Base-by-base conservation (phyloP, 2,113 vertebrate genomes). In the Pogonocichla stellata region DNA sequence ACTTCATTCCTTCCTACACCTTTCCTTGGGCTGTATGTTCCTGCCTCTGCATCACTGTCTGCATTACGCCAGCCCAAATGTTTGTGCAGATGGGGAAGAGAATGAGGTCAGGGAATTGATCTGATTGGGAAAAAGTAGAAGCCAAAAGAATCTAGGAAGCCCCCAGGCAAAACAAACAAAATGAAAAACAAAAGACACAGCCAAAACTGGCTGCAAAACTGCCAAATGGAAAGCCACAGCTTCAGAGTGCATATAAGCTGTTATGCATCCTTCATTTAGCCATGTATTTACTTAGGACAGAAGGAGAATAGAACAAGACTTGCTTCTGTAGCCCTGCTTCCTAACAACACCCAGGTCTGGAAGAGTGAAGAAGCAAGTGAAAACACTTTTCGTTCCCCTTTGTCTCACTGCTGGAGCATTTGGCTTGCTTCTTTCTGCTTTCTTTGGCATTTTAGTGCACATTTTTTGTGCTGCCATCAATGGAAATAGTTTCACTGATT, bases 81-180 rank as follows among this genome's bases (percentile, higher is more conserved):
- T 92, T 93, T 91, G 88, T 93, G 83, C 92, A 95, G 91, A 94
- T 80, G 95, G 96, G 85, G 43, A 94, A 70, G 80, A 67, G 64
- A 86, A 92, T 80, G 80, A 95, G 91, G 86, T 95, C 86, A 94
- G 0, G 0, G 56, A 93, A 90, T 18, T 78, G 75, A 90, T 90
- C 71, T 70, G 38, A 86, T 31, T 83, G 75, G 79, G 70, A 69
- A 75, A 87, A 92, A 87, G 23, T 8, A 5, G 42, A 26, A 96
- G 92, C 94, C 95, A 97, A 84, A 85, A 94, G 88, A 96, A 88
- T 28, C 50, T 67, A 83, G 47, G 94, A 93, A 94, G 80, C 56
- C 47, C 80, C 36, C 86, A 92, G 84, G 82, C 67, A 94, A 95
- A 90, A 95, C 50, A 86, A 90, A 82, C 25, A 83, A 77, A 88